Evolutionary conservation across 2,888 invertebrate genomes (phyloP).

Genomic region (Phasia obesa): DNA sequence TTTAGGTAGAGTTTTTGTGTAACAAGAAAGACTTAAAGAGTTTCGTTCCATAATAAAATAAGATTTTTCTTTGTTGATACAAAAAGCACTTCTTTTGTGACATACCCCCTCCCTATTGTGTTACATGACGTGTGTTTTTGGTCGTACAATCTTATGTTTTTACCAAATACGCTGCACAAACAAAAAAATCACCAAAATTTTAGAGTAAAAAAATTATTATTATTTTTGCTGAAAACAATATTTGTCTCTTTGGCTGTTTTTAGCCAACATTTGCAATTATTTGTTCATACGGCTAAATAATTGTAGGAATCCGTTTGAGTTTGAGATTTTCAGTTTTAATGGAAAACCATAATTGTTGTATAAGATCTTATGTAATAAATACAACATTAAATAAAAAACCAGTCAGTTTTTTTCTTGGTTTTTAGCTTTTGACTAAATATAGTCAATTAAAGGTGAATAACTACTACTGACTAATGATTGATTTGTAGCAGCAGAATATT

Average conservation of each 20-base stretch:
- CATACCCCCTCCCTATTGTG: neutral
- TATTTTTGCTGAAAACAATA: neutral
- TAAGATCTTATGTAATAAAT: neutral
- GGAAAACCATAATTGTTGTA: slow-evolving; percentile 7
- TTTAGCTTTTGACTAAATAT: slow-evolving; percentile 39
- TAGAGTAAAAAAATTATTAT: slow-evolving; percentile 1
- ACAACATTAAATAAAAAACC: neutral
- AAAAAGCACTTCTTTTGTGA: neutral
- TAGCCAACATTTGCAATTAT: neutral
- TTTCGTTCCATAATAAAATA: neutral
- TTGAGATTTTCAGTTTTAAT: neutral
- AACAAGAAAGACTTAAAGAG: too few species aligned
- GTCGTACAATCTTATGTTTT: slow-evolving; percentile 1
- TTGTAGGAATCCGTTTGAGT: slow-evolving; percentile 3
- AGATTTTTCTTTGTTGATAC: neutral
- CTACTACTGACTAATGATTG: slow-evolving; percentile 34
- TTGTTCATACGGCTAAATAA: slow-evolving; percentile 16
- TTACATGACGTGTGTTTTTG: neutral
- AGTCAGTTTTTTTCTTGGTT: slow-evolving; percentile 5
- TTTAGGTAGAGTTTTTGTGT: neutral
- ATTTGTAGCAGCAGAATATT: neutral
- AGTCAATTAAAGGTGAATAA: slow-evolving; percentile 55
- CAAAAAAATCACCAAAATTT: neutral
- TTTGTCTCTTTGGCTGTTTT: neutral
- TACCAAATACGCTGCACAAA: neutral